These are phyloP conservation scores for Pardosa pseudoannulata DNA, from an alignment of 2,888 invertebrate species.

Conservation along the genomic window DNA sequence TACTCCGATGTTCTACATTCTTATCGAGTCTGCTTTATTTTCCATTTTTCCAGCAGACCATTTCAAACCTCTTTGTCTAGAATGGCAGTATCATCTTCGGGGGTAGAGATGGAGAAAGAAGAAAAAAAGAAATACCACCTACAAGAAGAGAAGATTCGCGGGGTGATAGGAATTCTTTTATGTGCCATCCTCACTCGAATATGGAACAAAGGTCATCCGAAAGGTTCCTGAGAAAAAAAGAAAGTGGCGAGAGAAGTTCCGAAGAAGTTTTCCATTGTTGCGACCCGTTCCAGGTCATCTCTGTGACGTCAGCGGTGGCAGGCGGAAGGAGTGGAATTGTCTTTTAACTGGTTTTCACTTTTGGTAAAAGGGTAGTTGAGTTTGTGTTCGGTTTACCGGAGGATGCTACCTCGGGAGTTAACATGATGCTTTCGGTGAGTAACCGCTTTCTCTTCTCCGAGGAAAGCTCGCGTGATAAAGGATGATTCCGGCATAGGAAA, in stretches of 20 bases:
- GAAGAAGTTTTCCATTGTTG: constrained; percentile 51
- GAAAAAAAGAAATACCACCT: not conserved
- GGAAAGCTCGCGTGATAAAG: too few species aligned
- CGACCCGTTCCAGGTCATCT: constrained; percentile 59
- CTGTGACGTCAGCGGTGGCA: constrained; percentile 53
- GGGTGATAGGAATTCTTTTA: constrained; percentile 42
- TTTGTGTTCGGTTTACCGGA: constrained; percentile 49
- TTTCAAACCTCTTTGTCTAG: not conserved
- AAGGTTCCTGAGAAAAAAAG: constrained; percentile 66
- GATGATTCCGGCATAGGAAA: too few species aligned
- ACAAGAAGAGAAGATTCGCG: constrained; percentile 24
- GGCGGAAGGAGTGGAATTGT: constrained; percentile 50
- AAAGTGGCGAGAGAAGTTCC: constrained; percentile 23
- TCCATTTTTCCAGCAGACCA: not conserved
- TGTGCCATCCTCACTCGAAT: constrained; percentile 23
- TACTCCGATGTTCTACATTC: not conserved
- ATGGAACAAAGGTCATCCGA: constrained; percentile 67
- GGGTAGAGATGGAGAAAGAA: not conserved
- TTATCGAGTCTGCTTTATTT: not conserved
- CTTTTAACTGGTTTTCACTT: constrained; percentile 67
- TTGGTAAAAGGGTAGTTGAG: constrained; percentile 41
- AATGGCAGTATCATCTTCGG: not conserved
- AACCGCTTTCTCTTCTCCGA: not conserved
- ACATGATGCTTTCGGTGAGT: constrained; percentile 69
- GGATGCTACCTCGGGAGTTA: constrained; percentile 61